Conservation (phyloP, 2,888 invertebrate species). For the Rhagonycha lutea region DNA sequence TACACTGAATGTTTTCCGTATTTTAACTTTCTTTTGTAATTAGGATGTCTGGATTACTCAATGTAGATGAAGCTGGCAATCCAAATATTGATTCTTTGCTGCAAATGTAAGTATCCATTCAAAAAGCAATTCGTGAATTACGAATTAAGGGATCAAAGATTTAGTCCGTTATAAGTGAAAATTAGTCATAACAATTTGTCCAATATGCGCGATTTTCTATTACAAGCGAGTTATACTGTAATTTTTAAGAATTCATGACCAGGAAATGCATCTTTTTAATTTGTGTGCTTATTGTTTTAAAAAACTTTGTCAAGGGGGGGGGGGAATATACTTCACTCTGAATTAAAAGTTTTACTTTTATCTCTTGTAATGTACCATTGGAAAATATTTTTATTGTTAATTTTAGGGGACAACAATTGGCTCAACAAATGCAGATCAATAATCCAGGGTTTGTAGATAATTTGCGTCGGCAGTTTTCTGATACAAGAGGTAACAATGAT, state of each 20-base stretch:
- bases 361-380: neutral
- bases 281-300: too few species aligned
- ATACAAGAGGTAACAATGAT: neutral
- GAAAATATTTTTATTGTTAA: slow-evolving; percentile 11
- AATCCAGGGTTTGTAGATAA: slow-evolving; percentile 85
- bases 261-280: too few species aligned
- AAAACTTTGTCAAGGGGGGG: too few species aligned
- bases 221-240: too few species aligned
- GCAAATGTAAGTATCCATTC: slow-evolving; percentile 43
- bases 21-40: neutral
- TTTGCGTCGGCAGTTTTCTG: slow-evolving; percentile 57
- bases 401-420: slow-evolving; percentile 73
- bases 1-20: neutral
- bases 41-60: slow-evolving; percentile 52
- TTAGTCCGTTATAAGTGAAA: too few species aligned
- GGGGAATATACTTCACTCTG: too few species aligned
- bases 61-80: slow-evolving; percentile 41
- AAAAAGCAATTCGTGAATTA: too few species aligned
- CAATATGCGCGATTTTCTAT: too few species aligned
- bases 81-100: slow-evolving; percentile 47
- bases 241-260: too few species aligned
- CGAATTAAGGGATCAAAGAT: too few species aligned
- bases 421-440: slow-evolving; percentile 78
- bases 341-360: too few species aligned
- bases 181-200: too few species aligned